Evolutionary conservation across 2,888 invertebrate species (phyloP), one percentile per base, ranked within the genome.

Genomic region (Drosophila austrosaltans): DNA sequence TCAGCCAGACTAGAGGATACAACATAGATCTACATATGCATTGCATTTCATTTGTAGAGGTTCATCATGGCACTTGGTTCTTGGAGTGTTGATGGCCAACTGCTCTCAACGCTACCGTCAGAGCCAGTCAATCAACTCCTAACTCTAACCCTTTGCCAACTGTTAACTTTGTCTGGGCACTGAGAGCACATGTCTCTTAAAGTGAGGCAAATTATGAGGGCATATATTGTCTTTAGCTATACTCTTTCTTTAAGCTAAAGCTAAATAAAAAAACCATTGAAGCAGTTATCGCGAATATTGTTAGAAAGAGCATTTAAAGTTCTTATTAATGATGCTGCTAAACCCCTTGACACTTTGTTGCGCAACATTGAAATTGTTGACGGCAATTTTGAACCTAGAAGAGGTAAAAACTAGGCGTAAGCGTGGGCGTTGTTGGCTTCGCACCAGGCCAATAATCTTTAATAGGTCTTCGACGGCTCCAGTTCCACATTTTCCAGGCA

Each of bases 21-120:
- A 36, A 8, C 36, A 25, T 22, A 44, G 36, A 48, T 32, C 53
- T 44, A 39, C 57, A 57, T 57, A 53, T 36, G 44, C 30, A 36
- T 57, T 64, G 48, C 25, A 44, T 54, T 16, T 36, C 69, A n/a
- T 16, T 20, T 53, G 10, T 42, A 67, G 25, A 58, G 40, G 56
- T 36, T 58, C 30, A 22, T 16, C 30, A 22, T 16, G 28, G 6
- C 40, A 53, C 42, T 59, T 58, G 44, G 12, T 66, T 63, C 54
- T 44, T 20, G 58, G 63, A 48, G 60, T 76, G 81, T 75, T 89
- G 85, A 89, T 78, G 79, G 84, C 75, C 76, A 80, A 61, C 66
- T 57, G 78, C 85, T 84, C 72, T 85, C 87, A 81, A 77, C 85
- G 87, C 87, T 79, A 75, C 79, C 82, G 86, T 82, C 79, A 80